These are phyloP conservation scores for Hermatobates lingyangjiaoensis DNA, from an alignment of 1,140 invertebrate genomes.

Conservation along the genomic window DNA sequence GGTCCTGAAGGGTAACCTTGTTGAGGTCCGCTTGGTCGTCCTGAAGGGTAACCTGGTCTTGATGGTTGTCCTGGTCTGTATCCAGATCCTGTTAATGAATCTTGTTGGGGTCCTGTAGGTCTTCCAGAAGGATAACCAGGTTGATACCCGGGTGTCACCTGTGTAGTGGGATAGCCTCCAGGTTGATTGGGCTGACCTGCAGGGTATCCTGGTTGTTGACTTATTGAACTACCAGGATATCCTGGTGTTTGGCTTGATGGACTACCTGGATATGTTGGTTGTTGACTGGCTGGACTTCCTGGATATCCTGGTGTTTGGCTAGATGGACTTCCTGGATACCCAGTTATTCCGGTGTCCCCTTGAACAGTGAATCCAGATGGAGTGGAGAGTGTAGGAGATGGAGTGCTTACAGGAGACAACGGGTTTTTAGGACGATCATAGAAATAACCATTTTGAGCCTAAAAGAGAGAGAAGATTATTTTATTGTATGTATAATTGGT, in stretches of 20 bases:
- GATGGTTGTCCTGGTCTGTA: constrained; percentile 1
- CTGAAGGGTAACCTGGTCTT: constrained; percentile 13
- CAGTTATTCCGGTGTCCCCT: neutral
- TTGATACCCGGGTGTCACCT: neutral
- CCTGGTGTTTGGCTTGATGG: neutral
- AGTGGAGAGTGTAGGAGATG: neutral
- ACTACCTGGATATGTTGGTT: neutral
- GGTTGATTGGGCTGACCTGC: neutral
- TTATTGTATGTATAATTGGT: too few species aligned
- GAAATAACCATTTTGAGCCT: neutral
- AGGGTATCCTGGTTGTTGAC: neutral
- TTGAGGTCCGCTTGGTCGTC: constrained; percentile 11
- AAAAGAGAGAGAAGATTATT: too few species aligned
- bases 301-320: neutral
- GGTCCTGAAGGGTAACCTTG: neutral
- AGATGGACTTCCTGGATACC: constrained; percentile 14
- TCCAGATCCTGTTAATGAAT: neutral
- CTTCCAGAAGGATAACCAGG: neutral
- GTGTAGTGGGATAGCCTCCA: neutral
- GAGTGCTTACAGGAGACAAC: neutral
- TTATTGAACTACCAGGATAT: neutral
- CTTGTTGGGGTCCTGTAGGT: neutral
- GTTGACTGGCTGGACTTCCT: neutral
- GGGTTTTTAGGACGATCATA: neutral
- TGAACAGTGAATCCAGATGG: neutral